Evolutionary conservation across 2,888 invertebrate genomes (phyloP), one percentile per base, ranked within the genome.

Genomic region (Entomobrya proxima): DNA sequence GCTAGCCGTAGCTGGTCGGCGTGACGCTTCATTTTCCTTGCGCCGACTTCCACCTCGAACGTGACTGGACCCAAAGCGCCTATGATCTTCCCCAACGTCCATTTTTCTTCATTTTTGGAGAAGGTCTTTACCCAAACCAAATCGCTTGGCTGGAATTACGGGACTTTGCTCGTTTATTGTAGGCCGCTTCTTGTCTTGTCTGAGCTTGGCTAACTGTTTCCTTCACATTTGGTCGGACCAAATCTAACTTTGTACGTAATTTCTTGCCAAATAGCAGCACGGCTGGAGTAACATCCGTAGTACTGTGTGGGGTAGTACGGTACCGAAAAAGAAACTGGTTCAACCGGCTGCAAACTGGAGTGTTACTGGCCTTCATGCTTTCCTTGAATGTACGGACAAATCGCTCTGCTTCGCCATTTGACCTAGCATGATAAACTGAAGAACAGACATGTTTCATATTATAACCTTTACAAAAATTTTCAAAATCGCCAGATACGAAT

Each of bases 321-420:
- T 84, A 87, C 4, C 11, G 15, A 24, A 87, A 50, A 27, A 87
- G 30, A 44, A 79, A 85, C 15, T n/a, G 15, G 0, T 44, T 9
- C 7, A 81, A 13, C n/a, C 58, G 44, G 18, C 5, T 55, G 21
- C 9, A 15, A 6, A 61, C 6, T 5, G 30, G 18, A 1, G 2
- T 2, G 11, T 58, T 18, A 4, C 11, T 18, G 1, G 40, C 15
- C 44, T 61, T 58, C 81, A 81, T 81, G 2, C 21, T 58, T 37
- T 64, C 67, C 40, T 86, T 83, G 30, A 86, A 83, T 0, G 83
- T 86, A 4, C 64, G 61, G 15, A 83, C 58, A n/a, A 83, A 86
- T 0, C 86, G 67, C 47, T 86, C 86, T 1, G 86, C 86, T 27
- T 86, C 81, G 11, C 86, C 81, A 37, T 86, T 86, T 3, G 67